Evolutionary conservation across 2,888 invertebrate genomes (phyloP).

Genomic region (Dryocosmus kuriphilus): DNA sequence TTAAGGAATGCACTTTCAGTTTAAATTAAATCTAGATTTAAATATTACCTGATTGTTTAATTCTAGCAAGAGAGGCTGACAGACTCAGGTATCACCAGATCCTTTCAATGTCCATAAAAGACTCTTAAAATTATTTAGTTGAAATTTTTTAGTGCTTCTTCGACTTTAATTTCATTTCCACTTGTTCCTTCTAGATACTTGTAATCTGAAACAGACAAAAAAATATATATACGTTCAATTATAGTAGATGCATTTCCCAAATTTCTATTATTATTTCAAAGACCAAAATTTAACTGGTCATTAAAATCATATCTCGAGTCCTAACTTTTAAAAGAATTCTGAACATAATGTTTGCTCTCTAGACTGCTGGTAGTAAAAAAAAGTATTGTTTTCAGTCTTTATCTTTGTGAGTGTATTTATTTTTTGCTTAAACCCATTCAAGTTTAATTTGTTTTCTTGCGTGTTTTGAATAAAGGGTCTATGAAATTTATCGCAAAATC

Average conservation of each 20-base stretch:
- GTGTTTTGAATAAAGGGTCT: conserved; percentile 6
- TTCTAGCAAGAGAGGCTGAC: too few species aligned
- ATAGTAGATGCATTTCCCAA: background rate
- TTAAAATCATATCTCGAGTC: too few species aligned
- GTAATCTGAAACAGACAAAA: conserved; percentile 1
- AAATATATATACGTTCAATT: background rate
- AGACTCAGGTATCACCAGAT: too few species aligned
- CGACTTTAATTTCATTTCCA: background rate
- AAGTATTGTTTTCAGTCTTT: background rate
- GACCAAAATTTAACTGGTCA: too few species aligned
- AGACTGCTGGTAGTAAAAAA: background rate
- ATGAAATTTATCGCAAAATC: conserved; percentile 17
- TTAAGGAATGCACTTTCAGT: too few species aligned
- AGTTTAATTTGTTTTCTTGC: conserved; percentile 9
- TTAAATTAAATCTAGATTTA: too few species aligned
- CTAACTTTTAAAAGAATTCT: background rate
- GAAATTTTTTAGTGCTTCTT: background rate
- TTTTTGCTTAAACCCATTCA: background rate
- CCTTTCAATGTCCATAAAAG: too few species aligned
- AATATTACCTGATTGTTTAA: too few species aligned
- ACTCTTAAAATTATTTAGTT: background rate
- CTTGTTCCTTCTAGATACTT: background rate
- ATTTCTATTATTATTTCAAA: background rate
- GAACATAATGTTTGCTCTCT: background rate
- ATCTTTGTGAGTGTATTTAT: background rate